These are phyloP conservation scores for Hippocampus zosterae DNA, from an alignment of 2,113 vertebrate genomes.

Conservation along the genomic window DNA sequence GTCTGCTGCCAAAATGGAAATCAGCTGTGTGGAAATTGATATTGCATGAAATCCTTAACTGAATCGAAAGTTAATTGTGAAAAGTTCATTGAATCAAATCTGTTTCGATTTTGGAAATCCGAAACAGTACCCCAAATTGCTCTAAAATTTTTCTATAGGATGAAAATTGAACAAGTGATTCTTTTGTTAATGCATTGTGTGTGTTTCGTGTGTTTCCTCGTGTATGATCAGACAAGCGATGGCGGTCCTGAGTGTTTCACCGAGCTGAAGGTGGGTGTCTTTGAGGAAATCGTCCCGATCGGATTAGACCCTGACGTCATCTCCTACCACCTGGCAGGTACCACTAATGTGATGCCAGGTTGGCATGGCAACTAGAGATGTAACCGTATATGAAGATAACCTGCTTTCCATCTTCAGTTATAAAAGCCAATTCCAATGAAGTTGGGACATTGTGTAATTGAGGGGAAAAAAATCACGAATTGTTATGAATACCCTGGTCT, in stretches of 20 bases:
- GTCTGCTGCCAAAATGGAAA: too few species aligned
- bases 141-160: neutral
- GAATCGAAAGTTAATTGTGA: too few species aligned
- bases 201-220: too few species aligned
- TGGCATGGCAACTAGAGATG: neutral
- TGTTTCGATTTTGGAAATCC: too few species aligned
- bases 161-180: neutral
- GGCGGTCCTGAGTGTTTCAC: constrained; percentile 87
- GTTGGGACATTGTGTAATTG: too few species aligned
- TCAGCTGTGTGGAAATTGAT: too few species aligned
- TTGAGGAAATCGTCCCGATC: constrained; percentile 93
- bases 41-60: too few species aligned
- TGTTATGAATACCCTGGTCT: too few species aligned
- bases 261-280: constrained; percentile 84
- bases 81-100: too few species aligned
- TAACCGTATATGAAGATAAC: neutral
- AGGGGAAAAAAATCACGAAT: too few species aligned
- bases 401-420: too few species aligned
- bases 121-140: neutral
- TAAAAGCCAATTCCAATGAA: too few species aligned
- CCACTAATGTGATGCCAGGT: constrained; percentile 6
- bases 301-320: constrained; percentile 83
- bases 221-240: constrained; percentile 76
- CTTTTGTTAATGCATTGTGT: neutral
- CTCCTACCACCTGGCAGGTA: constrained; percentile 87